Evolutionary conservation across 2,797 vertebrate species (phyloP).

Genomic region (Gouania willdenowi): DNA sequence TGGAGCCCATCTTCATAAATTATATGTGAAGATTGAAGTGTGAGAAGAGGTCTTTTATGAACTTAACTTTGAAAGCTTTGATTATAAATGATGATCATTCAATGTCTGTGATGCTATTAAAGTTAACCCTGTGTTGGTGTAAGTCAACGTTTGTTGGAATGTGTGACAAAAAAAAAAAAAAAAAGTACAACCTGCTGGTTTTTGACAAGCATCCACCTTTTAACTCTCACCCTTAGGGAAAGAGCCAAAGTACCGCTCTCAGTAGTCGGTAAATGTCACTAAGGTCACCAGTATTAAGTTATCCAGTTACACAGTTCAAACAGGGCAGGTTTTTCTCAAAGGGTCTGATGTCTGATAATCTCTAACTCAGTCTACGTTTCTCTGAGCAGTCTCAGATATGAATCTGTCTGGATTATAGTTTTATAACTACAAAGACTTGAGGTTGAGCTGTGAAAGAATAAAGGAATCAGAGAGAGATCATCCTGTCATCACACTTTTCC

Average conservation of each 20-base stretch:
- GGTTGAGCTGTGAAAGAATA: constrained; percentile 1
- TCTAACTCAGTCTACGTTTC: constrained; percentile 29
- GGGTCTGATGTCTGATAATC: constrained; percentile 31
- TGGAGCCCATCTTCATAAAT: too few species aligned
- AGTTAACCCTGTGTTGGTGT: neutral
- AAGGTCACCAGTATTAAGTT: constrained; percentile 32
- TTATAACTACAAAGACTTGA: constrained; percentile 15
- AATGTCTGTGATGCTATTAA: neutral
- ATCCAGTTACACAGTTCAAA: constrained; percentile 37
- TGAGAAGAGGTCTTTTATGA: too few species aligned
- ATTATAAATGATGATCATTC: too few species aligned
- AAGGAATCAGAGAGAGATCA: constrained; percentile 12
- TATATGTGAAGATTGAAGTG: too few species aligned
- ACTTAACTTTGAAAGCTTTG: too few species aligned
- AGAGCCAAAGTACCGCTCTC: neutral
- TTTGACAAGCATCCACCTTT: constrained; percentile 9
- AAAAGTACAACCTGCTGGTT: constrained; percentile 15
- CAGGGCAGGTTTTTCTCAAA: constrained; percentile 33
- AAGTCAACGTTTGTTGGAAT: constrained; percentile 42
- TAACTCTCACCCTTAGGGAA: constrained; percentile 22
- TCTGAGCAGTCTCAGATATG: too few species aligned
- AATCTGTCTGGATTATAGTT: constrained; percentile 16
- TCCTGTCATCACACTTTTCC: constrained; percentile 19
- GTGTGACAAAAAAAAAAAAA: constrained; percentile 32
- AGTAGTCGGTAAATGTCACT: constrained; percentile 31